Base-by-base conservation (phyloP, 1,140 invertebrate species). In the Drosophila gunungcola region DNA sequence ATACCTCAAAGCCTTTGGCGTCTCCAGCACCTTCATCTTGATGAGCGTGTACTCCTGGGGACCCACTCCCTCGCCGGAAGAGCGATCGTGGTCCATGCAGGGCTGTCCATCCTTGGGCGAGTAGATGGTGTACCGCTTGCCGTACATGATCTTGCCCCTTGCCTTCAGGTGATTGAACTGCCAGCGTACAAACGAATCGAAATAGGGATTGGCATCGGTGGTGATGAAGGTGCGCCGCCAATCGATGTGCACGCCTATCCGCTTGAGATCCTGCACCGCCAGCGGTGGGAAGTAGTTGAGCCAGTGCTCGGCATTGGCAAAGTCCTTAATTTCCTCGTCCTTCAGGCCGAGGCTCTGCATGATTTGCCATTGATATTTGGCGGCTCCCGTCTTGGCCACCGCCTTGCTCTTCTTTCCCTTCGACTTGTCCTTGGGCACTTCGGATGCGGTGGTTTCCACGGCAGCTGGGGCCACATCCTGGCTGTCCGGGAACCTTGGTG, bases 401-500 rank as follows among this genome's bases (percentile, higher is more conserved):
- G 97, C 97, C 94, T 99, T 99, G 92, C 98, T 99, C 95, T 99
- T 99, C 93, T 99, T 99, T 16, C 98, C 97, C 94, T 99, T 99
- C 62, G 97, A 96, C 93, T 99, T 99, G 92, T 99, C 98, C 93
- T 97, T 97, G 25, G 97, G 94, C 36, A 96, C 92, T 75, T 95
- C 90, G 10, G 93, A 92, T 63, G 94, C 94, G 36, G 94, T 92
- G 39, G 94, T 92, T 11, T 91, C 78, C 34, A 94, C 94, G 38
- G 94, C 92, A 2, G 46, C 61, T 1, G 78, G 57, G 6, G 93
- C 92, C 53, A 95, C 94, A 25, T 94, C 93, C n/a, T 90, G 73
- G 48, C 94, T 93, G 38, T 95, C 94, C 16, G 98, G 98, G 93
- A 99, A 99, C 13, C 95, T 90, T 38, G 99, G 99, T 10, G 99